Evolutionary conservation across 1,140 invertebrate genomes (phyloP).

Genomic region (Sminthurides bifidus): DNA sequence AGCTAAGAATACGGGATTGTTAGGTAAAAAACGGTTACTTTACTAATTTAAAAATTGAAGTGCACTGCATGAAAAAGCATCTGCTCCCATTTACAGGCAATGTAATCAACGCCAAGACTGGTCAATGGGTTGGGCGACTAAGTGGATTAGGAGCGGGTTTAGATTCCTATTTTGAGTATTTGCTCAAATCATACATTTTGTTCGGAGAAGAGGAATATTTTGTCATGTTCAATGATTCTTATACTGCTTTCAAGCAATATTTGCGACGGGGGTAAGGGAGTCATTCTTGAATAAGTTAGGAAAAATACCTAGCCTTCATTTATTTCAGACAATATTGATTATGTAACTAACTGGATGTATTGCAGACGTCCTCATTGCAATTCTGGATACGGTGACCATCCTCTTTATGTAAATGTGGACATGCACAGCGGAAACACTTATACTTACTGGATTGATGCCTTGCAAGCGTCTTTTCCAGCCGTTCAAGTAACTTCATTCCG

Average conservation of each 20-base stretch:
- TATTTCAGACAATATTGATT: not conserved
- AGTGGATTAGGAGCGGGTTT: conserved; percentile 55
- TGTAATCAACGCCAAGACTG: conserved; percentile 51
- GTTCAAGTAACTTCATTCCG: conserved; percentile 41
- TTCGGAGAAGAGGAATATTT: conserved; percentile 51
- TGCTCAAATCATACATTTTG: conserved; percentile 53
- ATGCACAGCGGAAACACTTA: conserved; percentile 50
- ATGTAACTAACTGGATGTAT: conserved; percentile 16
- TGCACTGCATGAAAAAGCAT: not conserved
- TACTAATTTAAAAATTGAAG: not conserved
- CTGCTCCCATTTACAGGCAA: conserved; percentile 40
- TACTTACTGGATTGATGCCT: conserved; percentile 56
- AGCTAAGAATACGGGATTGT: conserved; percentile 49
- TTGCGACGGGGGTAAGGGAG: conserved; percentile 47
- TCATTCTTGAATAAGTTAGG: not conserved
- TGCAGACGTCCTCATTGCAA: conserved; percentile 46
- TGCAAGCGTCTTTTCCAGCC: conserved; percentile 53
- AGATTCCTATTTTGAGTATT: conserved; percentile 59
- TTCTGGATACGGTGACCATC: conserved; percentile 48
- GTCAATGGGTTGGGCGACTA: conserved; percentile 48
- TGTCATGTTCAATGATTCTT: conserved; percentile 50
- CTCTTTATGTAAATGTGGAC: conserved; percentile 57
- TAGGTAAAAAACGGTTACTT: conserved; percentile 40
- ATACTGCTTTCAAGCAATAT: conserved; percentile 48
- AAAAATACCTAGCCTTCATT: not conserved